Conservation (phyloP, 1,140 invertebrate genomes). For the Dufourea novaeangliae region DNA sequence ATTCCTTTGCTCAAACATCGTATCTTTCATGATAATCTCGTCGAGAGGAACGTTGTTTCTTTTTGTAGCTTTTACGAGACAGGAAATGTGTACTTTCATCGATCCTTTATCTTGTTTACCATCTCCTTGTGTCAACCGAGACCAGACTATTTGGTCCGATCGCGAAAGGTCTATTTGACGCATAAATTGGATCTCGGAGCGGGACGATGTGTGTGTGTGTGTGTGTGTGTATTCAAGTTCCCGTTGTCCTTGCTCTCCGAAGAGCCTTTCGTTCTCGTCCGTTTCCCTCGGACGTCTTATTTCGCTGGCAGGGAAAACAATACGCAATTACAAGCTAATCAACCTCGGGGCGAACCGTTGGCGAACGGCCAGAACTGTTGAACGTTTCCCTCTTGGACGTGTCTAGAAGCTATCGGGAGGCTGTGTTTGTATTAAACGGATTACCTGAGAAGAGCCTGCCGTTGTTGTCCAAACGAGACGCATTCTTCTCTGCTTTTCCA, state of each 20-base stretch:
- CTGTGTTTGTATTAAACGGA: slow-evolving; percentile 61
- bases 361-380: slow-evolving; percentile 66
- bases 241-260: too few relatives aligned
- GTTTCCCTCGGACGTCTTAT: slow-evolving; percentile 39
- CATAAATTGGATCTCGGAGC: background rate
- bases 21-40: background rate
- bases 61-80: background rate
- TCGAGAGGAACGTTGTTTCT: background rate
- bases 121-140: background rate
- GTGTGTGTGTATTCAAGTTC: too few relatives aligned
- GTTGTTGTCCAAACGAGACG: background rate
- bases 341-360: slow-evolving; percentile 60
- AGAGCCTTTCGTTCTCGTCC: background rate
- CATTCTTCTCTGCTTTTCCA: slow-evolving; percentile 1
- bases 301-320: slow-evolving; percentile 57
- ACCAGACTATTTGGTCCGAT: background rate
- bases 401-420: slow-evolving; percentile 49
- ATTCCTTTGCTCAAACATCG: slow-evolving; percentile 21
- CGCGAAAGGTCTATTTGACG: background rate
- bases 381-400: slow-evolving; percentile 51
- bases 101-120: slow-evolving; percentile 8
- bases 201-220: background rate
- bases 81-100: slow-evolving; percentile 13
- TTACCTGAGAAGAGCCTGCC: slow-evolving; percentile 45
- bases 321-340: slow-evolving; percentile 76